These are phyloP conservation scores for Oryzias melastigma DNA, from an alignment of 2,113 vertebrate genomes.

Conservation along the genomic window DNA sequence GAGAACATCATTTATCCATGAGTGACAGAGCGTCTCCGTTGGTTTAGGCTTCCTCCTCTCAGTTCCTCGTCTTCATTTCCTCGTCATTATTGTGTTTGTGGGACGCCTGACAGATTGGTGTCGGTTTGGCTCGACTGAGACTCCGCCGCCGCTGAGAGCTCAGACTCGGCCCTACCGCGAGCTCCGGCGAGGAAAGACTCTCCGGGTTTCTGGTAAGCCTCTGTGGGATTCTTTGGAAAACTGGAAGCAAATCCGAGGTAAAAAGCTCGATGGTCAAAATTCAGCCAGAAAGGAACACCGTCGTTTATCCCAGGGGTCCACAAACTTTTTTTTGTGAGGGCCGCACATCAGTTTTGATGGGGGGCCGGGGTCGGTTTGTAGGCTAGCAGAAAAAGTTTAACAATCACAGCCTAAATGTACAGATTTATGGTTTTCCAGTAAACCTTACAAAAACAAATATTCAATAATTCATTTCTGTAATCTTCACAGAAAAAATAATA, in stretches of 20 bases:
- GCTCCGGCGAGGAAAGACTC: constrained; percentile 8
- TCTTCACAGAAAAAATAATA: too few relatives aligned
- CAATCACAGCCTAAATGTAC: too few relatives aligned
- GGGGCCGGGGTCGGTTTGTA: too few relatives aligned
- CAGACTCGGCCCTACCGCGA: too few relatives aligned
- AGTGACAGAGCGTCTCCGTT: constrained; percentile 50
- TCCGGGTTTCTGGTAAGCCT: constrained; percentile 5
- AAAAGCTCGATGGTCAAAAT: not conserved
- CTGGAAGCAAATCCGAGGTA: not conserved
- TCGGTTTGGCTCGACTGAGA: constrained; percentile 55
- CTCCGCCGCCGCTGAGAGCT: not conserved
- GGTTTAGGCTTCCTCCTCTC: constrained; percentile 29
- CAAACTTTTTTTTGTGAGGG: too few relatives aligned
- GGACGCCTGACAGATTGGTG: constrained; percentile 65
- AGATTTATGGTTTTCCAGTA: too few relatives aligned
- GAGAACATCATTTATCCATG: constrained; percentile 37
- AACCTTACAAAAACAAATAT: too few relatives aligned
- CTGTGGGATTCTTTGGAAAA: not conserved
- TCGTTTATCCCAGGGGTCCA: too few relatives aligned
- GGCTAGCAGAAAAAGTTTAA: too few relatives aligned
- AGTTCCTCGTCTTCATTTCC: constrained; percentile 45
- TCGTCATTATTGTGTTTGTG: constrained; percentile 41
- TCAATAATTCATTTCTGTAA: too few relatives aligned
- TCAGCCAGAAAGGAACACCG: too few relatives aligned
- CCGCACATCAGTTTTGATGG: too few relatives aligned